phyloP scores from a whole-genome alignment of 2,113 vertebrate species.

The Phrynosoma platyrhinos region DNA sequence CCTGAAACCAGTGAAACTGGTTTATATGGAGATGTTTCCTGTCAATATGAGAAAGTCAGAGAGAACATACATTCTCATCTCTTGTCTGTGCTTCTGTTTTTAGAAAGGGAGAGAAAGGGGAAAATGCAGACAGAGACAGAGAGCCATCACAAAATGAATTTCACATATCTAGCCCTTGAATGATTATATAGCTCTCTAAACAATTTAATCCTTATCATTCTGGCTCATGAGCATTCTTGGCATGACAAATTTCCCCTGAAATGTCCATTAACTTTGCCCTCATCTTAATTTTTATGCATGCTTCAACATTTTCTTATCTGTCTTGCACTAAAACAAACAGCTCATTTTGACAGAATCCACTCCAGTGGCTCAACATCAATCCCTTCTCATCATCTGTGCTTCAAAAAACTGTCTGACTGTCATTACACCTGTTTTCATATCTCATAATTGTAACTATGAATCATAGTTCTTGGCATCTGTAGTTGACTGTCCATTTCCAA shows the following conservation, averaged over 20 bases:
- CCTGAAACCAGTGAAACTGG: too few species aligned
- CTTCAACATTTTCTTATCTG: conserved; percentile 47
- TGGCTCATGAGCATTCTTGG: conserved; percentile 34
- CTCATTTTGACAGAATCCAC: conserved; percentile 20
- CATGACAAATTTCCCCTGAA: conserved; percentile 44
- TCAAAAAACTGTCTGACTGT: conserved; percentile 27
- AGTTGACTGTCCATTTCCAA: not conserved
- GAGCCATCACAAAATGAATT: conserved; percentile 36
- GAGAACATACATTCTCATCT: too few species aligned
- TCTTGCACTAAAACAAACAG: conserved; percentile 14
- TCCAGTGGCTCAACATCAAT: not conserved
- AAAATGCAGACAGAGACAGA: not conserved
- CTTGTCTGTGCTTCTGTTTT: too few species aligned
- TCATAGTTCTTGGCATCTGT: conserved; percentile 14
- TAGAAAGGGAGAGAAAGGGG: not conserved
- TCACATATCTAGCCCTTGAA: conserved; percentile 40
- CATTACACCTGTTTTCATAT: conserved; percentile 11
- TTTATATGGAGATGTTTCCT: too few species aligned
- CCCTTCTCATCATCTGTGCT: conserved; percentile 3
- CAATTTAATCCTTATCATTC: conserved; percentile 29
- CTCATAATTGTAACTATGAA: conserved; percentile 34
- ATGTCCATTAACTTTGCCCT: conserved; percentile 41
- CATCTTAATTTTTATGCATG: conserved; percentile 38
- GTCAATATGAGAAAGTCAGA: too few species aligned
- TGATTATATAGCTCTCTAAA: conserved; percentile 47